Evolutionary conservation across 2,888 invertebrate genomes (phyloP), one percentile per base, ranked within the genome.

Genomic region (Clistopyga incitator): DNA sequence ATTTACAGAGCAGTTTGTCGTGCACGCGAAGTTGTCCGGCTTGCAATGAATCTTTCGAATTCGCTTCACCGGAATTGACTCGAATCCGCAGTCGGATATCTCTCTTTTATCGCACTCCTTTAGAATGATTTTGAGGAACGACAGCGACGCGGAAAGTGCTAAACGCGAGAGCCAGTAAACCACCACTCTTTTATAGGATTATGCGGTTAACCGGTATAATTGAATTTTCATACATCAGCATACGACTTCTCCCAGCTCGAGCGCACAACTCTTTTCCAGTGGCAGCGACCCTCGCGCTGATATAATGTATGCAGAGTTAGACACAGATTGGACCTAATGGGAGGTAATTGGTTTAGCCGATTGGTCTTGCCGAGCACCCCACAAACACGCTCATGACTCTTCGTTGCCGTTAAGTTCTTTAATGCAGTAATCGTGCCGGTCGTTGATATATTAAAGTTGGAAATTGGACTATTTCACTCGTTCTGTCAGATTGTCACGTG

Each of bases 161-260:
- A 81, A 85, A 84, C 78, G 72, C 67, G 34, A 82, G 83, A 74
- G 82, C 68, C 74, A 29, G 38, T 82, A 87, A 88, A 87, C 81
- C 79, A 71, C 59, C 76, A 45, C 15, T 47, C 85, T 84, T 86
- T 87, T 86, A 88, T 86, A 84, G 86, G 87, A 87, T 88, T 87
- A 88, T 86, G 84, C 52, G 38, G 85, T 85, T 86, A 87, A 86
- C 86, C 78, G 71, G 83, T 61, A 85, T 88, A 89, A 88, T 89
- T 87, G 86, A 88, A 88, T 89, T 88, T 87, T 87, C 88, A 87
- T 86, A 88, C 85, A 85, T 84, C 82, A 80, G 85, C 84, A 77
- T 83, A 86, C 78, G 85, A 87, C 85, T 82, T 86, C 80, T 61
- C 18, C 47, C 38, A 20, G 64, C 45, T 50, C 64, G 56, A 38